phyloP scores from a whole-genome alignment of 1,140 invertebrate genomes.

The Nasonia vitripennis region DNA sequence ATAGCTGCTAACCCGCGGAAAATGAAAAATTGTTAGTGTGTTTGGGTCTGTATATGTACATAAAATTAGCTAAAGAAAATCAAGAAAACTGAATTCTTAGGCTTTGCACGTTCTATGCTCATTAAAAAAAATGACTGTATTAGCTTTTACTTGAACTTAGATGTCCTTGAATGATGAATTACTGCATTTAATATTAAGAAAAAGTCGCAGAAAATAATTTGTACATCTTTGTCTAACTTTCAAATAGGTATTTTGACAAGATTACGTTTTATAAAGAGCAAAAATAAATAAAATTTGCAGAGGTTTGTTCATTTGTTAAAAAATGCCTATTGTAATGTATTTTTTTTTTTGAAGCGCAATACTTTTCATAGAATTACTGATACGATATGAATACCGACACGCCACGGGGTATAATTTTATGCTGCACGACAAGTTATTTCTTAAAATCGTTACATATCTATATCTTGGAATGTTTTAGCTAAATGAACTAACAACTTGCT shows the following conservation, averaged over 20 bases:
- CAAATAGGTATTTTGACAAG: no score
- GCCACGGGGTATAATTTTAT: not conserved
- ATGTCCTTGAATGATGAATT: no score
- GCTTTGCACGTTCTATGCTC: no score
- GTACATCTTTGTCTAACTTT: no score
- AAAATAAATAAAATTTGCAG: not conserved
- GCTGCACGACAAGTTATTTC: not conserved
- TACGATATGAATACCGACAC: conserved; percentile 7
- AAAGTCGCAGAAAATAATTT: no score
- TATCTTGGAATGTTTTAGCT: not conserved
- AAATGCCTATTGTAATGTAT: not conserved
- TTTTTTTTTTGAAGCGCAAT: not conserved
- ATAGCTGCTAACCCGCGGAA: conserved; percentile 47
- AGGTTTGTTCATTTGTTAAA: not conserved
- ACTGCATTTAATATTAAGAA: no score
- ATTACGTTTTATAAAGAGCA: no score
- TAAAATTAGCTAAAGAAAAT: not conserved
- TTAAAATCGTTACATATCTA: not conserved
- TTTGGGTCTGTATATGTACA: not conserved
- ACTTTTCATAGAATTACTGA: not conserved
- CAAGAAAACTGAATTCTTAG: not conserved
- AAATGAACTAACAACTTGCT: not conserved
- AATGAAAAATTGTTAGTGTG: conserved; percentile 50
- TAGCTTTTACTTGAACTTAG: no score
- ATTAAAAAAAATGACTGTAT: no score